Percentiles rank a stretch among this genome's conserved stretches.
These are phyloP conservation scores for Azemiops feae DNA, from an alignment of 2,113 vertebrate species.

Conservation along the genomic window DNA sequence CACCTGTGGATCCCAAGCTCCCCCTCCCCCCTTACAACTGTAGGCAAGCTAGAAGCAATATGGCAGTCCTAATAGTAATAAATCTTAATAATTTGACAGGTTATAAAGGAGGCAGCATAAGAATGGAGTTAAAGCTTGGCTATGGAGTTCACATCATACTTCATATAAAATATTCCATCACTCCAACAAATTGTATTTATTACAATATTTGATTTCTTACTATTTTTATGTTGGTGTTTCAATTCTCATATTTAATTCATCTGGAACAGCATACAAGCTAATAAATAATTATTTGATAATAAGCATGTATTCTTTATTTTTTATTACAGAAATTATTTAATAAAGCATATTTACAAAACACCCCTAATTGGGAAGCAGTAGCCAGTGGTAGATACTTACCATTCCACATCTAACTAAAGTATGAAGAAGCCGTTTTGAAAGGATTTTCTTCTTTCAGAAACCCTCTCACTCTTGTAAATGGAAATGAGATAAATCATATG, in stretches of 20 bases:
- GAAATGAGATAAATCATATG: neutral
- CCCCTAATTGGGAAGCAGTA: neutral
- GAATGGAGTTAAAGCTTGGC: neutral
- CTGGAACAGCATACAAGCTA: neutral
- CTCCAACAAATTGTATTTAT: neutral
- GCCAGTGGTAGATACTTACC: neutral
- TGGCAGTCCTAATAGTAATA: too few relatives aligned
- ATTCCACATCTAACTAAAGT: neutral
- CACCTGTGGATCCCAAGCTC: too few relatives aligned
- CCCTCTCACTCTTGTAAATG: neutral
- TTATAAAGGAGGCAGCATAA: neutral
- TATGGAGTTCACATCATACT: neutral
- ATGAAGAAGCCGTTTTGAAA: neutral
- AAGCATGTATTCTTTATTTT: neutral
- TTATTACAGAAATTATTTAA: neutral
- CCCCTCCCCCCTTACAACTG: too few relatives aligned
- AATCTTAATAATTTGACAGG: too few relatives aligned
- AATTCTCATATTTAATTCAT: neutral
- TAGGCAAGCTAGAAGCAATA: too few relatives aligned
- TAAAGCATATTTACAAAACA: neutral
- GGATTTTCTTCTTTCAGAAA: neutral
- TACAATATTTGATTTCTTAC: neutral
- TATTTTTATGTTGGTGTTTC: neutral
- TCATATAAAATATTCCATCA: neutral
- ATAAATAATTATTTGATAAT: neutral